A percentile compares a stretch with the other conserved stretches of the same genome.
Evolutionary conservation across 2,797 vertebrate species (phyloP).

Genomic region (Falco novaeseelandiae): DNA sequence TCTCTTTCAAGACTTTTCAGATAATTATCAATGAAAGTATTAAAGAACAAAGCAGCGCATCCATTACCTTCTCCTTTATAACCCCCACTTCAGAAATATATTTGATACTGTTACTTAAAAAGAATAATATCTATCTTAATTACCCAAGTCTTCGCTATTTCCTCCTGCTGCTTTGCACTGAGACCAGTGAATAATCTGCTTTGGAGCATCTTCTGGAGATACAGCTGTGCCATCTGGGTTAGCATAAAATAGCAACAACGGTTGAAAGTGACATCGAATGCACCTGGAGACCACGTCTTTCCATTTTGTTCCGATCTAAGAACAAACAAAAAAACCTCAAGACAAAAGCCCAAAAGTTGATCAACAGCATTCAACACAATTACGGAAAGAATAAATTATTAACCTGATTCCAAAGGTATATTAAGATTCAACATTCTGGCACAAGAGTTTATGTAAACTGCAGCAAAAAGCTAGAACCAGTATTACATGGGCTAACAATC

Average conservation of each 20-base stretch:
- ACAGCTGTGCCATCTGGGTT: slow-evolving; percentile 93
- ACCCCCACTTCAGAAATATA: background rate
- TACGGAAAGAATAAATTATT: background rate
- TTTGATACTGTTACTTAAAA: background rate
- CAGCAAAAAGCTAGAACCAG: background rate
- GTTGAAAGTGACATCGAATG: slow-evolving; percentile 95
- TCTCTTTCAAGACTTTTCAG: background rate
- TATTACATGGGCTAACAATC: background rate
- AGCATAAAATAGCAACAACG: slow-evolving; percentile 93
- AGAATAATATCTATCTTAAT: background rate
- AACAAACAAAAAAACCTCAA: background rate
- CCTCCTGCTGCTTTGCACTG: slow-evolving; percentile 77
- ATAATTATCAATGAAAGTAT: background rate
- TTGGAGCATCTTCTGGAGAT: slow-evolving; percentile 83
- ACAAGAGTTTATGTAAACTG: background rate
- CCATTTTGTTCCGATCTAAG: slow-evolving; percentile 91
- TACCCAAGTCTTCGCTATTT: slow-evolving; percentile 84
- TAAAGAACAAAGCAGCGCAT: background rate
- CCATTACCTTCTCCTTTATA: background rate
- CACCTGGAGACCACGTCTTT: slow-evolving; percentile 96
- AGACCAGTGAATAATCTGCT: slow-evolving; percentile 79
- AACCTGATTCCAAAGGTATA: background rate
- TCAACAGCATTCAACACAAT: background rate
- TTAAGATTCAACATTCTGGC: background rate
- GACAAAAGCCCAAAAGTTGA: background rate